Evolutionary conservation across 1,140 invertebrate species (phyloP), one percentile per base, ranked within the genome.

Genomic region (Pantala flavescens): DNA sequence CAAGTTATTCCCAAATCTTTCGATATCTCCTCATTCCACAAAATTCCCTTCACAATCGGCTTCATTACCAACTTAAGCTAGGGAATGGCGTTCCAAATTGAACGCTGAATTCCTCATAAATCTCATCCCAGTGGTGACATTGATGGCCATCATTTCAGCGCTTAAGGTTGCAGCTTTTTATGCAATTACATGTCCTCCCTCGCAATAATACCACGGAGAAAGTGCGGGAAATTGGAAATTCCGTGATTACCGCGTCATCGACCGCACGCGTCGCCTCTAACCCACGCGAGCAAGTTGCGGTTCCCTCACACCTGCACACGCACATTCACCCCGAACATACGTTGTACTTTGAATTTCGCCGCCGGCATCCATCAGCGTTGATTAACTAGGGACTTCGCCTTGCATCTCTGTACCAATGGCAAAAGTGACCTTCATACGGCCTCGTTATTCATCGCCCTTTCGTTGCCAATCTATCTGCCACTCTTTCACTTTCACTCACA

Each of bases 51-150:
- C 49, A 21, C 49, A 21, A 19, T 63, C 49, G 12, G 49, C 49
- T 63, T 63, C 49, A 63, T 63, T 63, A 63, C n/a, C 3, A 12
- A 63, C 49, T 63, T 19, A 19, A 14, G 49, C 49, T 5, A 14
- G 49, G n/a, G 12, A 5, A 2, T 9, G 28, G 28, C 28, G 28
- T 36, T 36, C 9, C 28, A 9, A 36, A 36, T 36, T 14, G 49
- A 63, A 63, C n/a, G 49, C n/a, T 21, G n/a, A 63, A 63, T 63
- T 49, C 49, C 49, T 63, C 49, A 63, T 63, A 63, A 63, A 63
- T 63, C 49, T 63, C 49, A 12, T 63, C 49, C 16, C 49, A 16
- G n/a, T 7, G 49, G n/a, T 21, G 49, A 63, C 49, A 12, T 19
- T 16, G 16, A 63, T 7, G 49, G 3, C 16, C 14, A 63, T 21